A percentile compares a stretch with the other conserved stretches of the same genome.
Conservation (phyloP, 2,113 vertebrate genomes). For the Bostrychus sinensis region DNA sequence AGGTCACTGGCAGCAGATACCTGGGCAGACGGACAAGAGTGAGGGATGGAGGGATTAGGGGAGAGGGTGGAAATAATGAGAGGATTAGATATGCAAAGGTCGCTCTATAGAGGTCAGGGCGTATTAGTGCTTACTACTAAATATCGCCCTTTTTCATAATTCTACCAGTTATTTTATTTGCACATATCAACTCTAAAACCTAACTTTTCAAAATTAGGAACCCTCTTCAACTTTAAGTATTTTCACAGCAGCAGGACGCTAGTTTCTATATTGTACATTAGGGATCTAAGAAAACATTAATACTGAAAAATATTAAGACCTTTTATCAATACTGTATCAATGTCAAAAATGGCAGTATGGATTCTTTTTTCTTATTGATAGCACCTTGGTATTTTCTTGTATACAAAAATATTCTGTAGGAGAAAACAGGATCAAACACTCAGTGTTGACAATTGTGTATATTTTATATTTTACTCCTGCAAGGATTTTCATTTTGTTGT, state of each 20-base stretch:
- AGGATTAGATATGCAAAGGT: conserved; percentile 77
- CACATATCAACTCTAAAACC: conserved; percentile 45
- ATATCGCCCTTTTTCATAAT: conserved; percentile 29
- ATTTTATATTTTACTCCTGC: too few relatives aligned
- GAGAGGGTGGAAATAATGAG: conserved; percentile 72
- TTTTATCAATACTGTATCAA: too few relatives aligned
- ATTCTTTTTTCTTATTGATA: too few relatives aligned
- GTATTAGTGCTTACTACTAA: conserved; percentile 52
- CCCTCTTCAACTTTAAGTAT: neutral
- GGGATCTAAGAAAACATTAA: too few relatives aligned
- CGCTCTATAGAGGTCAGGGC: conserved; percentile 69
- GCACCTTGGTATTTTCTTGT: too few relatives aligned
- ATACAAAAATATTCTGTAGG: too few relatives aligned
- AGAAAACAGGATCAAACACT: too few relatives aligned
- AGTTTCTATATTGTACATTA: neutral
- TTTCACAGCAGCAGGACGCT: too few relatives aligned
- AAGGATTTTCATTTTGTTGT: too few relatives aligned
- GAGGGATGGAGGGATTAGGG: conserved; percentile 69
- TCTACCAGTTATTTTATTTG: conserved; percentile 9
- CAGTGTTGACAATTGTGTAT: too few relatives aligned
- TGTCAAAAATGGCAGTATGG: too few relatives aligned
- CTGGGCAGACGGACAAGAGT: conserved; percentile 81
- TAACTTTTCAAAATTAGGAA: conserved; percentile 33
- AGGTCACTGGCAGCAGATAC: conserved; percentile 93
- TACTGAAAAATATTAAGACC: too few relatives aligned